A percentile compares a stretch with the other conserved stretches of the same genome.
Conservation (phyloP, 64 coral and sea anemone species). For the Catalaphyllia jardinei region DNA sequence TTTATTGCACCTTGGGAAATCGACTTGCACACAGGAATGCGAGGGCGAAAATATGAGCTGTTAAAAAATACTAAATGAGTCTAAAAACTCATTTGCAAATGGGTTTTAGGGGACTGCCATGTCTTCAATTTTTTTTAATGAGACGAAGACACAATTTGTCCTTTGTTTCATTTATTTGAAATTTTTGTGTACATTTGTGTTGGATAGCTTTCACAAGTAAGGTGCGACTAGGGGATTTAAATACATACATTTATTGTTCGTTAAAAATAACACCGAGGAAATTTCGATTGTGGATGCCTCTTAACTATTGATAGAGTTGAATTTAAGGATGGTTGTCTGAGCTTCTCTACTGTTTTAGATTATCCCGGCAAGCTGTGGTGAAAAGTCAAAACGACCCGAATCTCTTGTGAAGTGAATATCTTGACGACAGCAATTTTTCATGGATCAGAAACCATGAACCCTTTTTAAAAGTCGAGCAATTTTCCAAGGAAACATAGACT, state of each 20-base stretch:
- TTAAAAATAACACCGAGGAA: too few relatives aligned
- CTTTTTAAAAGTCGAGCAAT: constrained; percentile 10
- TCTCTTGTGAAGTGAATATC: background rate
- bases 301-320: too few relatives aligned
- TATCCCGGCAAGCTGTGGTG: background rate
- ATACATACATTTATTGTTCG: too few relatives aligned
- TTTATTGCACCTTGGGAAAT: too few relatives aligned
- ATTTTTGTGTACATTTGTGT: background rate
- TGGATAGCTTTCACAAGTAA: background rate
- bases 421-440: background rate
- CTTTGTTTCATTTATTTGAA: constrained; percentile 24
- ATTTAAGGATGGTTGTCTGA: background rate
- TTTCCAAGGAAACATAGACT: background rate
- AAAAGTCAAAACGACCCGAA: too few relatives aligned
- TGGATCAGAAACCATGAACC: background rate
- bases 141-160: background rate
- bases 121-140: background rate
- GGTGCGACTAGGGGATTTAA: too few relatives aligned
- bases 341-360: background rate
- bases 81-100: background rate
- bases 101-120: background rate
- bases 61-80: too few relatives aligned
- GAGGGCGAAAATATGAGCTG: too few relatives aligned
- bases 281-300: too few relatives aligned
- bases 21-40: too few relatives aligned